These are phyloP conservation scores for Polydesmus complanatus DNA, from an alignment of 2,888 invertebrate genomes.

Conservation along the genomic window DNA sequence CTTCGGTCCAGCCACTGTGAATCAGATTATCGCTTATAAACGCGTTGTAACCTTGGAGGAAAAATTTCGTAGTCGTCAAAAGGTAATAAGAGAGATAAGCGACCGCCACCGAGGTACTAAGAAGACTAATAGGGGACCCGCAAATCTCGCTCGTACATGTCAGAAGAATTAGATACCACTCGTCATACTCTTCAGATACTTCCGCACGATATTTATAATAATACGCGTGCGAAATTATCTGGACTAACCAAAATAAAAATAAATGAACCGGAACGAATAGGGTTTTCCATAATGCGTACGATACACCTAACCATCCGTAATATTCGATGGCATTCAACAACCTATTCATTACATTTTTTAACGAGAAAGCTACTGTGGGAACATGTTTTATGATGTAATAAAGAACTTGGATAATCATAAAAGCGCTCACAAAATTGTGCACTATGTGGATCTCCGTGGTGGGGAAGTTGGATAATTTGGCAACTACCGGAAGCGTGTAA, in stretches of 20 bases:
- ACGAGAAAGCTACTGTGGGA: conserved; percentile 29
- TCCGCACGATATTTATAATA: conserved; percentile 20
- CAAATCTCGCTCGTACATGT: conserved; percentile 34
- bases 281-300: conserved; percentile 33
- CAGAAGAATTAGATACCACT: conserved; percentile 32
- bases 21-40: conserved; percentile 28
- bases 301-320: conserved; percentile 29
- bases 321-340: conserved; percentile 26
- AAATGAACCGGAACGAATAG: conserved; percentile 37
- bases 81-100: conserved; percentile 35
- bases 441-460: conserved; percentile 28
- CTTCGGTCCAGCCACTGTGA: conserved; percentile 39
- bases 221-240: conserved; percentile 34
- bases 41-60: conserved; percentile 31
- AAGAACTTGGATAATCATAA: conserved; percentile 32
- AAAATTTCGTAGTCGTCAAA: conserved; percentile 33
- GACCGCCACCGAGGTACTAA: conserved; percentile 38
- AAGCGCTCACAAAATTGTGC: conserved; percentile 35
- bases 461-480: conserved; percentile 34
- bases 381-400: conserved; percentile 33
- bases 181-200: conserved; percentile 22
- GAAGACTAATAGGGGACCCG: conserved; percentile 37
- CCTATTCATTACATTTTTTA: conserved; percentile 26
- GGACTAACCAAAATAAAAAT: conserved; percentile 37
- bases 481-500: conserved; percentile 37